Percentiles rank a stretch among this genome's conserved stretches.
These are phyloP conservation scores for Philopotamus ludificatus DNA, from an alignment of 1,140 invertebrate species.

Conservation along the genomic window DNA sequence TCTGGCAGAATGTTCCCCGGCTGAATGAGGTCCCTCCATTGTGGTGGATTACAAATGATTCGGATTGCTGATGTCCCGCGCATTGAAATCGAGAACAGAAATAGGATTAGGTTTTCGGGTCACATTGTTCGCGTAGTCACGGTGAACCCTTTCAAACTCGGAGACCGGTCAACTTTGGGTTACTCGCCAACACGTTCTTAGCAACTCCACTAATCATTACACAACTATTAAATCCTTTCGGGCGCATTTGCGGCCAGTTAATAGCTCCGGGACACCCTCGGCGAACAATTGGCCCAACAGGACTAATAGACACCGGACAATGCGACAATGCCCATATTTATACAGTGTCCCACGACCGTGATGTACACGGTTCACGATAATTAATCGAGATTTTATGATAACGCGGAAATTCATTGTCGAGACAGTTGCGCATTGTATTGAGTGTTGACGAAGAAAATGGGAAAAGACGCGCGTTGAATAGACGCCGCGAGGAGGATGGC, in stretches of 20 bases:
- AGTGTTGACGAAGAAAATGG: background rate
- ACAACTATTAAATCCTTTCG: constrained; percentile 32
- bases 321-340: too few relatives aligned
- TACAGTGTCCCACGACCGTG: too few relatives aligned
- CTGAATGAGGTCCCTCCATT: constrained; percentile 11
- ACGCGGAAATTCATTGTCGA: background rate
- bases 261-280: constrained; percentile 10
- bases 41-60: constrained; percentile 24
- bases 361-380: too few relatives aligned
- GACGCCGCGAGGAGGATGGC: background rate
- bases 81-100: constrained; percentile 24
- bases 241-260: constrained; percentile 18
- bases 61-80: constrained; percentile 7
- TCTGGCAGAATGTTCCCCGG: too few relatives aligned
- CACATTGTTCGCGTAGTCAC: constrained; percentile 23
- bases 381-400: too few relatives aligned
- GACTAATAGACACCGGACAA: too few relatives aligned
- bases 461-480: background rate
- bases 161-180: constrained; percentile 21
- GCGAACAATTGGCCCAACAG: background rate
- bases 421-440: background rate
- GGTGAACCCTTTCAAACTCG: constrained; percentile 26
- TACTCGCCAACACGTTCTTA: constrained; percentile 15
- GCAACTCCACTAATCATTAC: constrained; percentile 38
- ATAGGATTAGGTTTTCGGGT: constrained; percentile 40